A percentile compares a stretch with the other conserved stretches of the same genome.
These are phyloP conservation scores for Cochlearius cochlearius DNA, from an alignment of 2,113 vertebrate species.

Conservation along the genomic window DNA sequence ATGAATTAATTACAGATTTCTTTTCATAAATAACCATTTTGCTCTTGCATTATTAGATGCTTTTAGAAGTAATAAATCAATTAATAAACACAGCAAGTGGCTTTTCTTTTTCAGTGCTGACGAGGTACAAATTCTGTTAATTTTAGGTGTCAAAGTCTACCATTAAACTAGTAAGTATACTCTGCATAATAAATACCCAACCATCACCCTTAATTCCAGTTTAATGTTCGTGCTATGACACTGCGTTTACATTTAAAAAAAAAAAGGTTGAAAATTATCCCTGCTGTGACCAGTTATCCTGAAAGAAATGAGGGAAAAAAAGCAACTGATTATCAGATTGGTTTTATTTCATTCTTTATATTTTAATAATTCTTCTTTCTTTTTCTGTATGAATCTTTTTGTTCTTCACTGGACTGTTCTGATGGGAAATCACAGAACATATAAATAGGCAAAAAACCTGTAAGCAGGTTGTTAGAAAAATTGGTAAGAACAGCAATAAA, in stretches of 20 bases:
- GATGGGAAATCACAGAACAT: neutral
- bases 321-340: neutral
- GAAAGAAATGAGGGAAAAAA: neutral
- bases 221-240: neutral
- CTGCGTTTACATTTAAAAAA: neutral
- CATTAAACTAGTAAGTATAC: neutral
- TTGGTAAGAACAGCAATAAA: neutral
- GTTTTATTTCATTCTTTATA: neutral
- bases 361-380: neutral
- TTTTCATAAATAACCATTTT: conserved; percentile 6
- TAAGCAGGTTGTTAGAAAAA: neutral
- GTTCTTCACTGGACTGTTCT: neutral
- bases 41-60: neutral
- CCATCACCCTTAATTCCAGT: neutral
- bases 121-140: conserved; percentile 3
- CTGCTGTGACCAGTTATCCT: neutral
- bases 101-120: conserved; percentile 10
- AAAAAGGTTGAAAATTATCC: neutral
- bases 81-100: neutral
- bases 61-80: conserved; percentile 39
- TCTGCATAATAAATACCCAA: conserved; percentile 7
- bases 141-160: neutral
- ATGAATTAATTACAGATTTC: neutral
- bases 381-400: neutral
- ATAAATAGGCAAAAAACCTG: neutral